These are phyloP conservation scores for Phyllostomus hastatus DNA, from an alignment of 2,113 vertebrate genomes.

Conservation along the genomic window DNA sequence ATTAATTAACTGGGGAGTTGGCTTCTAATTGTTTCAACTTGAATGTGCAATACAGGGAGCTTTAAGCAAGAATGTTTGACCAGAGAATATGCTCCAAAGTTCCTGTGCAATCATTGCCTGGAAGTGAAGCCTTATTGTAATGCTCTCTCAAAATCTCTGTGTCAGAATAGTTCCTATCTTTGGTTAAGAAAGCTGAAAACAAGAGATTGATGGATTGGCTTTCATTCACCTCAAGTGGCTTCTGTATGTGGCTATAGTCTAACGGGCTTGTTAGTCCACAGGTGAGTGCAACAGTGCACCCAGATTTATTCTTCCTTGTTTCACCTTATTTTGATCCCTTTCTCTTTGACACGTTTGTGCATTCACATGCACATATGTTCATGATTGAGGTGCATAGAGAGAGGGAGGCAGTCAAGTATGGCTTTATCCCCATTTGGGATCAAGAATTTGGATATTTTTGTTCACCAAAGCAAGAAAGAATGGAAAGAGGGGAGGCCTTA, in stretches of 20 bases:
- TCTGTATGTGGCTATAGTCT: neutral
- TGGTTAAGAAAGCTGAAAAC: neutral
- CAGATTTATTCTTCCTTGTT: neutral
- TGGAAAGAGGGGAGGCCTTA: neutral
- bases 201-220: neutral
- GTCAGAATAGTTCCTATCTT: neutral
- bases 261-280: neutral
- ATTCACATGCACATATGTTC: neutral
- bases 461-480: conserved; percentile 23
- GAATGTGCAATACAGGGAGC: conserved; percentile 15
- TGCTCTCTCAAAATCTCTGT: neutral
- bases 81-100: neutral
- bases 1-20: conserved; percentile 43
- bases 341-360: neutral
- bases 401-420: neutral
- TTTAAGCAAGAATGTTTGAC: conserved; percentile 38
- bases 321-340: neutral
- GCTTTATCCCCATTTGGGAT: neutral
- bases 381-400: neutral
- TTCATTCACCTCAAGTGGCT: neutral
- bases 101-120: conserved; percentile 28
- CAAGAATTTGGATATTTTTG: conserved; percentile 45
- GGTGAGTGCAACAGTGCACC: neutral
- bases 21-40: conserved; percentile 52
- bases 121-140: neutral